A percentile compares a stretch with the other conserved stretches of the same genome.
Conservation (phyloP, 2,888 invertebrate genomes). For the Pocota personata region DNA sequence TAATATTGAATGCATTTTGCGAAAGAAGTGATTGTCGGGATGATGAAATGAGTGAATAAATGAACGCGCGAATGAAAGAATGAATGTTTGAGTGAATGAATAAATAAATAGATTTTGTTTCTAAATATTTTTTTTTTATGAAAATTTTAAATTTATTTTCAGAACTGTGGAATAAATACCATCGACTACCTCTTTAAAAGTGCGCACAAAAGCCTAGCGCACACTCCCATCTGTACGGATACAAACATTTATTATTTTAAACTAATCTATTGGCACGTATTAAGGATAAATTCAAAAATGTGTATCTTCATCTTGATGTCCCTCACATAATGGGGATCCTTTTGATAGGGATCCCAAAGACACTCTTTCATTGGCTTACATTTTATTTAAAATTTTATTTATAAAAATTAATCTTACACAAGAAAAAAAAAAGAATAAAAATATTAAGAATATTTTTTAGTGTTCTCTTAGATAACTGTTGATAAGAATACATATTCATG, state of each 20-base stretch:
- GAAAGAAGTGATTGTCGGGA: constrained; percentile 5
- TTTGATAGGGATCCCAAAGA: constrained; percentile 51
- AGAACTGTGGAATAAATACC: constrained; percentile 79
- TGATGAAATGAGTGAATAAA: constrained; percentile 10
- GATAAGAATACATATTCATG: constrained; percentile 50
- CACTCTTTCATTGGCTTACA: constrained; percentile 55
- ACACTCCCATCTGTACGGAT: constrained; percentile 40
- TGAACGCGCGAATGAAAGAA: constrained; percentile 1
- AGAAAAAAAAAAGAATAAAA: constrained; percentile 32
- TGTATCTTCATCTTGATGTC: constrained; percentile 63
- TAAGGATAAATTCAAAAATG: constrained; percentile 46
- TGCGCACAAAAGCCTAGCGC: constrained; percentile 54
- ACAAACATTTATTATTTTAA: constrained; percentile 58
- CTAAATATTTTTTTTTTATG: not conserved
- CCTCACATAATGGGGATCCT: constrained; percentile 42
- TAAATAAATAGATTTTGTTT: not conserved
- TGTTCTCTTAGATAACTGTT: constrained; percentile 64
- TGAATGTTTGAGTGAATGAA: constrained; percentile 15
- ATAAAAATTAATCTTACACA: constrained; percentile 47
- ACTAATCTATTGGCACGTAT: constrained; percentile 45
- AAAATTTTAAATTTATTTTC: constrained; percentile 45
- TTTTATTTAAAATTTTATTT: constrained; percentile 64
- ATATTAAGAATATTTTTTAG: constrained; percentile 37
- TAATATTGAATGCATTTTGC: constrained; percentile 48
- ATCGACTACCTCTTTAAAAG: constrained; percentile 46